These are phyloP conservation scores for Clarias gariepinus DNA, from an alignment of 2,113 vertebrate species.

Conservation along the genomic window DNA sequence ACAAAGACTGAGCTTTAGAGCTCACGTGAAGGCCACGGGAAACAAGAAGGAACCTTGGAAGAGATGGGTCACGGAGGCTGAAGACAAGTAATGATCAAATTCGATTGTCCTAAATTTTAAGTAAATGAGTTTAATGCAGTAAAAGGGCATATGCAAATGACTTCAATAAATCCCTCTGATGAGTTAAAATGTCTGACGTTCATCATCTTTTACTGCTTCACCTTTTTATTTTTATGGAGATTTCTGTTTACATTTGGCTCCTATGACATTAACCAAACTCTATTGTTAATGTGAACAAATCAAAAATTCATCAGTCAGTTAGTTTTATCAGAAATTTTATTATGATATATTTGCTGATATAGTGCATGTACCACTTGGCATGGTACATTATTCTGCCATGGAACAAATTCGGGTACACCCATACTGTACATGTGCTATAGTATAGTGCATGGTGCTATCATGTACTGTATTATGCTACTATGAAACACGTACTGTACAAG, in stretches of 20 bases:
- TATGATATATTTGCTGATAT: no score
- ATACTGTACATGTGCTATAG: no score
- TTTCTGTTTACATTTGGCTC: not conserved
- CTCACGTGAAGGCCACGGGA: not conserved
- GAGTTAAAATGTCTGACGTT: not conserved
- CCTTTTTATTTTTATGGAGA: not conserved
- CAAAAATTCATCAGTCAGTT: no score
- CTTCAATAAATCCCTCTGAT: not conserved
- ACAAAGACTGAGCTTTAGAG: slow-evolving; percentile 3
- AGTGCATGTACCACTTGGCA: no score
- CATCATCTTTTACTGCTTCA: not conserved
- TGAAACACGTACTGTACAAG: no score
- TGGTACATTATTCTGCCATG: no score
- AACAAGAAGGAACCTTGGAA: not conserved
- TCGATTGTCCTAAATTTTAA: not conserved
- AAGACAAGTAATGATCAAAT: not conserved
- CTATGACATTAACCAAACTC: not conserved
- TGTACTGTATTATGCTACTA: no score
- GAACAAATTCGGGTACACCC: no score
- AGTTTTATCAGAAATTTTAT: no score
- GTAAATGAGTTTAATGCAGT: not conserved
- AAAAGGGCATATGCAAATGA: not conserved
- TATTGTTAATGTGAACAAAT: no score
- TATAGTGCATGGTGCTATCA: no score
- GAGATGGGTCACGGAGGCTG: not conserved